A percentile compares a stretch with the other conserved stretches of the same genome.
Conservation (phyloP, 2,888 invertebrate genomes). For the Nasonia oneida region DNA sequence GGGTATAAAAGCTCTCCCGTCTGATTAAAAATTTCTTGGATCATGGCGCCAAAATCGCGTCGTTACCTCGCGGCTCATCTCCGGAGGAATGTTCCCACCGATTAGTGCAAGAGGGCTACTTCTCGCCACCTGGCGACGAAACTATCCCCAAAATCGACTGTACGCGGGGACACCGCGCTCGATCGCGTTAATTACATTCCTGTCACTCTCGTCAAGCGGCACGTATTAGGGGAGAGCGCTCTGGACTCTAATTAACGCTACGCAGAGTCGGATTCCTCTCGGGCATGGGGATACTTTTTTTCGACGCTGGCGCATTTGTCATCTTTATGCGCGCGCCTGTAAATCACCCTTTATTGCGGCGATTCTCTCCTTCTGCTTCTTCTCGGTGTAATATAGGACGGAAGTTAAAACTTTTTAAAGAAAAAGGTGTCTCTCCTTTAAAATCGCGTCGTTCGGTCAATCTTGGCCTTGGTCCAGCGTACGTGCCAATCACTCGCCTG, state of each 20-base stretch:
- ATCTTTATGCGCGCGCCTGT: background rate
- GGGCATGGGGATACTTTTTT: background rate
- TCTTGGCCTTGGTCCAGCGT: background rate
- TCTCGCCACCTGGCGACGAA: background rate
- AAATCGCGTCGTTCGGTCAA: background rate
- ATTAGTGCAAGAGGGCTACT: background rate
- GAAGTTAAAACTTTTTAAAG: background rate
- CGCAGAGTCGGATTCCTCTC: background rate
- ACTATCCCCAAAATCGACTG: background rate
- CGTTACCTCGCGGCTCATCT: background rate
- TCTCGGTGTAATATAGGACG: too few species aligned
- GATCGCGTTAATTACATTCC: conserved; percentile 48
- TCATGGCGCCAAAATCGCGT: conserved; percentile 4
- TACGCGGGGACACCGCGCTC: background rate
- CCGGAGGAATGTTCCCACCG: background rate
- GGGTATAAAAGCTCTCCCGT: background rate
- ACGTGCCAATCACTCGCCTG: background rate
- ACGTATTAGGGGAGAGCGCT: background rate
- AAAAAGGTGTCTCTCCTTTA: background rate
- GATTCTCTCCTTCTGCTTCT: too few species aligned
- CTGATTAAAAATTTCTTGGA: conserved; percentile 51
- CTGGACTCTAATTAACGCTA: conserved; percentile 47
- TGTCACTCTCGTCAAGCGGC: conserved; percentile 12
- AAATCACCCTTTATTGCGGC: background rate
- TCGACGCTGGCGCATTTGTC: background rate